Evolutionary conservation across 2,888 invertebrate genomes (phyloP).

Genomic region (Yponomeuta sedellus): DNA sequence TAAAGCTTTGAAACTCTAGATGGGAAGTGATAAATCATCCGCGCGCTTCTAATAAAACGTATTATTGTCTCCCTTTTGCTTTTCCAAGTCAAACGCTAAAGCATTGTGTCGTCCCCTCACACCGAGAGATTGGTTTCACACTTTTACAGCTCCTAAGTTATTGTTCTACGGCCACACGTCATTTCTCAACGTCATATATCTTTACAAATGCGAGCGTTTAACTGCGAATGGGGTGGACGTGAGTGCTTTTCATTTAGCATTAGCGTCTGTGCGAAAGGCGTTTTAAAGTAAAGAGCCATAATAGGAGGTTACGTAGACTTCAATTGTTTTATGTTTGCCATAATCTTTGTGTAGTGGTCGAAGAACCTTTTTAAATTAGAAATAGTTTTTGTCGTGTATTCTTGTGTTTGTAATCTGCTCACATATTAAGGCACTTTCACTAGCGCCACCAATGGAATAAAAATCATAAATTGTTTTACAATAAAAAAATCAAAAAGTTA

Average conservation of each 20-base stretch:
- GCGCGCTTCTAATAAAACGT: constrained; percentile 19
- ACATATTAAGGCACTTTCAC: too few species aligned
- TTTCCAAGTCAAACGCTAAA: constrained; percentile 5
- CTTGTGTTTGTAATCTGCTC: neutral
- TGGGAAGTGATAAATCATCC: constrained; percentile 11
- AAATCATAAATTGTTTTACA: too few species aligned
- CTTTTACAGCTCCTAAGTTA: constrained; percentile 59
- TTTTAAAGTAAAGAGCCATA: neutral
- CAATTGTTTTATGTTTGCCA: neutral
- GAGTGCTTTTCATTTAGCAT: constrained; percentile 54
- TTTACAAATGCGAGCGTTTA: constrained; percentile 30
- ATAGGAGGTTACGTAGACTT: neutral
- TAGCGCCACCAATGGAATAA: too few species aligned
- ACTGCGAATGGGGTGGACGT: constrained; percentile 42
- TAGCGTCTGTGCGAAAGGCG: constrained; percentile 27
- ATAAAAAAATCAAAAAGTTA: too few species aligned
- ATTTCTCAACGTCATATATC: constrained; percentile 66
- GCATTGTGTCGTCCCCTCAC: constrained; percentile 15
- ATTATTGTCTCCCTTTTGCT: constrained; percentile 13
- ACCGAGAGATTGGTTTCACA: constrained; percentile 62
- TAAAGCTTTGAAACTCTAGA: constrained; percentile 5
- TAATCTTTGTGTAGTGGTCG: neutral
- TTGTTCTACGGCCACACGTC: constrained; percentile 64
- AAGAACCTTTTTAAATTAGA: neutral
- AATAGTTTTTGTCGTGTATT: neutral